Base-by-base conservation (phyloP, 2,888 invertebrate species). In the Drosophila fulvimacula region DNA sequence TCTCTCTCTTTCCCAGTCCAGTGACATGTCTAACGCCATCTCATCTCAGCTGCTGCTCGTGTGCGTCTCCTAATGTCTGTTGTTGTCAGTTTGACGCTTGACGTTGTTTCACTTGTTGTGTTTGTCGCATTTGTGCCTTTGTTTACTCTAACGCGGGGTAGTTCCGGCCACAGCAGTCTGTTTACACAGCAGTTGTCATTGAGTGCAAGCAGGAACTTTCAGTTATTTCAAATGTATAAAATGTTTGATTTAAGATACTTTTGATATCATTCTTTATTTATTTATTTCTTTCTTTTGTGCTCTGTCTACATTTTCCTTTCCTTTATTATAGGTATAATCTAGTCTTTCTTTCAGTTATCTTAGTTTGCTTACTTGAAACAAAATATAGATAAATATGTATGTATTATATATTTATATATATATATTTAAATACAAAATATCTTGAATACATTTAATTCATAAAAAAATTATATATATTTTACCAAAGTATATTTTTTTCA, bases 51-150 rank as follows among this genome's bases (percentile, higher is more conserved):
- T 17, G 39, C 5, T 17, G 63, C 57, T 69, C 64, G 64, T 82
- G 76, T 74, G 70, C 58, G 74, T 79, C 64, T 72, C 70, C 70
- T 78, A 80, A 82, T 82, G 81, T 79, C 85, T 89, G 89, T 81
- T 86, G 77, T 78, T 89, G 90, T 84, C 89, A 88, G 67, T 88
- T 84, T 89, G 88, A 84, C 81, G 79, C 79, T 84, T 82, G 73
- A 74, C 69, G 64, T 75, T 73, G 81, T 49, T 71, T 70, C 67
- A 73, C 69, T 65, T 75, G 59, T 59, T 72, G 67, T 73, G 67
- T 73, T 79, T 60, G 64, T 34, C 66, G 62, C 34, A 30, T 41
- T 49, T 56, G 46, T 64, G 42, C 15, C 42, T 44, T 32, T 65
- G 39, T 53, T 65, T 65, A 24, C 53, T 21, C 61, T 65, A 36